Conservation (phyloP, 2,888 invertebrate species). For the Alcis repandata region DNA sequence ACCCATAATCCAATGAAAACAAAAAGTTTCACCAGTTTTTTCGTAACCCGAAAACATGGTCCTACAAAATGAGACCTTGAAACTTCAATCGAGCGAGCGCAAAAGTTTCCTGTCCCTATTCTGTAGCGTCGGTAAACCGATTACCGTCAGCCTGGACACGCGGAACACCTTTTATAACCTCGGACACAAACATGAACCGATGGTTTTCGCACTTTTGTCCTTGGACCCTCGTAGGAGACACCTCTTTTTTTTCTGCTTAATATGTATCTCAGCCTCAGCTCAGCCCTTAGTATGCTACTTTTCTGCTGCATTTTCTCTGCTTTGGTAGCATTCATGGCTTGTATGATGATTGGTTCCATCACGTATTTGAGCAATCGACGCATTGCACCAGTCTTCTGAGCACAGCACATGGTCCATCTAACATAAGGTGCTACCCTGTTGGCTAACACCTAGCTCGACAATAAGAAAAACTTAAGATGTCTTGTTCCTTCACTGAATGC, state of each 20-base stretch:
- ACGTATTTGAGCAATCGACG: too few species aligned
- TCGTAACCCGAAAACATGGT: background rate
- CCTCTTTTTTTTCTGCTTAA: too few species aligned
- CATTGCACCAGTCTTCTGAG: too few species aligned
- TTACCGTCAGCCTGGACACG: conserved; percentile 22
- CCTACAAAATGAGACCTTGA: conserved; percentile 7
- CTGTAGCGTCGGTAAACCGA: conserved; percentile 20
- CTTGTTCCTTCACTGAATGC: background rate
- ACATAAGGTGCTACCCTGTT: too few species aligned
- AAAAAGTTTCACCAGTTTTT: conserved; percentile 3
- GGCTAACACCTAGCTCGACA: too few species aligned
- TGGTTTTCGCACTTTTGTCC: background rate
- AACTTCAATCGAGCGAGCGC: conserved; percentile 21
- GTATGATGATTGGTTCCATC: too few species aligned
- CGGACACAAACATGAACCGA: conserved; percentile 2
- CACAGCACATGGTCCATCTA: too few species aligned
- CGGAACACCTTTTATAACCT: conserved; percentile 5
- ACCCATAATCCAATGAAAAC: background rate
- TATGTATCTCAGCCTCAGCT: too few species aligned
- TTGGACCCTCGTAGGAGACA: background rate
- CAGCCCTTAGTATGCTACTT: too few species aligned
- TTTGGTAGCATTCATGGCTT: too few species aligned
- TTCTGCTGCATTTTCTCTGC: too few species aligned
- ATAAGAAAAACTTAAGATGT: background rate
- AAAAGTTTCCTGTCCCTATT: conserved; percentile 17